Base-by-base conservation (phyloP, 2,888 invertebrate genomes). In the Nemapogon koenigi region DNA sequence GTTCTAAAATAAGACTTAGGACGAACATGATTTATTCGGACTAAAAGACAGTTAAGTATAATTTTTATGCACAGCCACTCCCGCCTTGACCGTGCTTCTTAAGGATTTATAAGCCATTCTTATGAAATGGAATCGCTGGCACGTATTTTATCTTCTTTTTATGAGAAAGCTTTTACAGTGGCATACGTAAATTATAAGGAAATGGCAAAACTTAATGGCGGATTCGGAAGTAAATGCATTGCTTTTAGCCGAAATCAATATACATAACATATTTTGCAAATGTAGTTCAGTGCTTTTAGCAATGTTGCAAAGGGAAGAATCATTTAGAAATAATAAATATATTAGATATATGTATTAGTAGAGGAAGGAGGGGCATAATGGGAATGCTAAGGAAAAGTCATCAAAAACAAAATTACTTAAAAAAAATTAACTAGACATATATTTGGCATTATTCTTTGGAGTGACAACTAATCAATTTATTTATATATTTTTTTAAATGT, bases 21-120 rank as follows among this genome's bases (percentile, higher is more conserved):
- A n/a, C n/a, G n/a, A n/a, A n/a, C n/a, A n/a, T 22, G 10, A 7
- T 33, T 33, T 33, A 33, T n/a, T 10, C 13, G n/a, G 11, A 4
- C 28, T 28, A 28, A 28, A 28, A 11, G 19, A 3, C 19, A 18
- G 13, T 19, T 3, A 3, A 33, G 19, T 19, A 19, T 33, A 18
- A 13, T 33, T 33, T 33, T 33, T 33, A 33, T 33, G 17, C 33
- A 18, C 2, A 18, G 33, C 18, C n/a, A 31, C 19, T 15, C 28
- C 8, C 16, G n/a, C 16, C 14, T 37, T 37, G 37, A 37, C 37
- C 37, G 40, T 16, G 36, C 40, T 22, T 30, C 35, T 16, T 18
- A 38, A 40, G 37, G 43, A 46, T 49, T 46, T 45, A 47, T 43
- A 43, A 46, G 45, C 37, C 39, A 40, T 43, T 46, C 41, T 44